Evolutionary conservation across 2,113 vertebrate genomes (phyloP).

Genomic region (Sturnira hondurensis): DNA sequence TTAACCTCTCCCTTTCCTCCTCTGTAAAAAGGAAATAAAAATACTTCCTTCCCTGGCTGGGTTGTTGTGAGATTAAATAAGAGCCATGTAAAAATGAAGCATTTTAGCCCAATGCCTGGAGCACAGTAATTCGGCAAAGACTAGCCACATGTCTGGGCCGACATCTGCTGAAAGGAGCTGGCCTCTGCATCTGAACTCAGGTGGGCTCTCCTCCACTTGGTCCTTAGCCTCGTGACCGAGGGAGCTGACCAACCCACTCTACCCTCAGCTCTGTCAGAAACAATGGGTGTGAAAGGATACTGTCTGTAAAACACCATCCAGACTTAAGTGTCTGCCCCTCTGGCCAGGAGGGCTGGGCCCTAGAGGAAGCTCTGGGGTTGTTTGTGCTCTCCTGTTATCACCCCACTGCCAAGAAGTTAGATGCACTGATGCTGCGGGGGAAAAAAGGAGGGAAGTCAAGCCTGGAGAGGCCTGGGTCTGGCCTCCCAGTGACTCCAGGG

Average conservation of each 20-base stretch:
- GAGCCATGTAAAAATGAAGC: neutral
- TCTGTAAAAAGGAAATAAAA: slow-evolving; percentile 40
- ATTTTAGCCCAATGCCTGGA: neutral
- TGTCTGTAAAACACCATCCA: neutral
- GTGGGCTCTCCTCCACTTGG: neutral
- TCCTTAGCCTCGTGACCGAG: neutral
- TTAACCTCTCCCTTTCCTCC: slow-evolving; percentile 53
- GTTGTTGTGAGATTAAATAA: slow-evolving; percentile 23
- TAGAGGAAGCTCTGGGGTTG: neutral
- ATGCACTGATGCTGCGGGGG: neutral
- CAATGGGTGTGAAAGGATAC: neutral
- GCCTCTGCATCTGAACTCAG: neutral
- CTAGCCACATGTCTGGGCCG: neutral
- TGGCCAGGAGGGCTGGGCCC: neutral
- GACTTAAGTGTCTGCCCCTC: neutral
- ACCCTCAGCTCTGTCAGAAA: neutral
- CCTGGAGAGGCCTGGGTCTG: neutral
- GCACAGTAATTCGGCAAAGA: neutral
- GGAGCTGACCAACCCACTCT: neutral
- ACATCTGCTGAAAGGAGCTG: neutral
- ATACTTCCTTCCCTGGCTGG: slow-evolving; percentile 55
- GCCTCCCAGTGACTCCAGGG: neutral
- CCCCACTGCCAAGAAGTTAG: neutral
- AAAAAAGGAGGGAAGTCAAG: neutral
- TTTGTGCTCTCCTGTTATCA: neutral